Base-by-base conservation (phyloP, 2,888 invertebrate species). In the Pollenia amentaria region DNA sequence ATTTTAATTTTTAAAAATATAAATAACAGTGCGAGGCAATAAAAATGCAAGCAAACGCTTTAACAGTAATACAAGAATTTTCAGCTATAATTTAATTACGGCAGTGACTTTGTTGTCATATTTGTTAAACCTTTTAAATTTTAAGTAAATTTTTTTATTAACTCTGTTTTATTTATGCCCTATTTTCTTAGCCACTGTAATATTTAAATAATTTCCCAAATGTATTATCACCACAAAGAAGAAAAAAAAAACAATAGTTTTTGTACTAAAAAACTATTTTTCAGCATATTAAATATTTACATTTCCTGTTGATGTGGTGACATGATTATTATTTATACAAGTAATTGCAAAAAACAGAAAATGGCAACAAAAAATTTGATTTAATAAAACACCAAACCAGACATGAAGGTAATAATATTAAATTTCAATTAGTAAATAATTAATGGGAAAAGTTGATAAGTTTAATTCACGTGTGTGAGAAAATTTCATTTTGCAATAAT, bases 231-330 rank as follows among this genome's bases (percentile, higher is more conserved):
- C 67, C 69, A 42, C 57, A 69, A 65, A 29, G 29, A 65, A 29
- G 29, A 29, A 29, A 6, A 29, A 29, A 29, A 65, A 42, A 44
- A 16, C 8, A 14, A 48, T 55, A 53, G 18, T 14, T 42, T 8
- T 70, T 14, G 3, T 42, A 29, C 38, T 40, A 67, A 69, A 48
- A 60, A 48, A 73, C 11, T 14, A 73, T 73, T 64, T 76, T 69
- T 70, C 12, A 42, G 51, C 44, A 51, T 65, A 70, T 77, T 57
- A 73, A 73, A 78, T 73, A 84, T 84, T 73, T 69, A 75, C 46
- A 73, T 79, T 84, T 84, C 73, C 79, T 73, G 60, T 75, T 60
- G 40, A 51, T 84, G 67, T 69, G 73, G 60, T 76, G 81, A 67
- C 65, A 75, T 81, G 40, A 55, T 69, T 62, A 76, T 70, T 69